Evolutionary conservation across 92 coral and sea anemone genomes (phyloP), one percentile per base, ranked within the genome.

Genomic region (Epizoanthus rinbou): DNA sequence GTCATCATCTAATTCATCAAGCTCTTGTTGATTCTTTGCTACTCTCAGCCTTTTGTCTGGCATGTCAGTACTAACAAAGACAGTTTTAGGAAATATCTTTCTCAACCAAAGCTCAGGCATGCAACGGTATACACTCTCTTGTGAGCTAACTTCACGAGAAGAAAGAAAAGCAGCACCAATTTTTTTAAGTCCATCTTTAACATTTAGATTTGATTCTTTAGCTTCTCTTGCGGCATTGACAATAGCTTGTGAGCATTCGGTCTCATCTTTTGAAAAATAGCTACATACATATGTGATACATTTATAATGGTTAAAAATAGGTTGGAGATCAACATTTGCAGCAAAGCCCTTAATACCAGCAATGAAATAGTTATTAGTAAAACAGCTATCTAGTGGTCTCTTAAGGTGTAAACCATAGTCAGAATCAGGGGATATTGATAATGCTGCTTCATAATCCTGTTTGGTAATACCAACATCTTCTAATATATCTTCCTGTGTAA

Each of bases 151-250:
- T 17, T 81, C 84, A 23, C 85, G 69, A 25, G 75, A 64, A 31
- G 85, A 81, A 53, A 81, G 85, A 69, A 81, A 81, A 33, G 85
- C 85, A 9, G 85, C 85, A 3, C 85, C 85, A 73, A 73, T 73
- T 73, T 73, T 73, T 15, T 68, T 68, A 35, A 68, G 45, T 8
- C 79, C 78, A 53, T 85, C 85, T 79, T 60, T 84, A 17, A 84
- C 43, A 62, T 58, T 84, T 16, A 84, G n/a, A 19, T 84, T 84
- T 13, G 59, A 65, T 24, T 17, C 76, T 85, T 85, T 85, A 0
- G 88, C 89, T 83, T 86, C 86, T 69, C 75, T 84, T 76, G 93
- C 91, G 57, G 91, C 93, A 90, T 90, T 90, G 9, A 70, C 23
- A 41, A 86, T 86, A 33, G 89, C 89, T 56, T 82, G 81, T 8